Conservation (phyloP, 2,888 invertebrate species). For the Pimpla rufipes region DNA sequence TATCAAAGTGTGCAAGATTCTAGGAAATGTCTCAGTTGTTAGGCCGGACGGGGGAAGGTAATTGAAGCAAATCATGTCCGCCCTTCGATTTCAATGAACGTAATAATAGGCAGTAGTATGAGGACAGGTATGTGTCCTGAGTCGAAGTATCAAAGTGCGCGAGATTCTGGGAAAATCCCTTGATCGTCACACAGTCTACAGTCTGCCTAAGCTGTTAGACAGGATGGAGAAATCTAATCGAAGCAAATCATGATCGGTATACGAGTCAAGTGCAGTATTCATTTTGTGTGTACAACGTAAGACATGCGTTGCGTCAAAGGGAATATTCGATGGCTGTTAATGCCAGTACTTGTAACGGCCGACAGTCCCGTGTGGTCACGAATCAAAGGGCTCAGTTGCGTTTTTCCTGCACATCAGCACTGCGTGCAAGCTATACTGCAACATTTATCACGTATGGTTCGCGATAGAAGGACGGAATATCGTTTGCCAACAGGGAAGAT, state of each 20-base stretch:
- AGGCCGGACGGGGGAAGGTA: too few relatives aligned
- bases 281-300: conserved; percentile 48
- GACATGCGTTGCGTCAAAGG: conserved; percentile 57
- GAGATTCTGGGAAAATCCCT: neutral
- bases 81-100: too few relatives aligned
- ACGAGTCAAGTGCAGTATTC: conserved; percentile 23
- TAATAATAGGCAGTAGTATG: too few relatives aligned
- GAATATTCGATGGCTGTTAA: conserved; percentile 56
- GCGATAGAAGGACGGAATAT: conserved; percentile 33
- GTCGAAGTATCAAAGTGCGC: neutral
- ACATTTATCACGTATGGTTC: neutral
- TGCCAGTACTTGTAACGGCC: conserved; percentile 22
- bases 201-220: neutral
- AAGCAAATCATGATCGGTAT: conserved; percentile 26
- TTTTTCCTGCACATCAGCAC: neutral
- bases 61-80: too few relatives aligned
- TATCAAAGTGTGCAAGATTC: too few relatives aligned
- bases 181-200: neutral
- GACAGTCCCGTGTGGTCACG: conserved; percentile 34
- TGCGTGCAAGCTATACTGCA: neutral
- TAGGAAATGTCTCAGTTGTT: too few relatives aligned
- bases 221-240: neutral
- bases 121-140: too few relatives aligned
- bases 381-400: neutral
- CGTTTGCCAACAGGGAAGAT: neutral